phyloP scores from a whole-genome alignment of 1,140 invertebrate species.

The Ceratina calcarata region DNA sequence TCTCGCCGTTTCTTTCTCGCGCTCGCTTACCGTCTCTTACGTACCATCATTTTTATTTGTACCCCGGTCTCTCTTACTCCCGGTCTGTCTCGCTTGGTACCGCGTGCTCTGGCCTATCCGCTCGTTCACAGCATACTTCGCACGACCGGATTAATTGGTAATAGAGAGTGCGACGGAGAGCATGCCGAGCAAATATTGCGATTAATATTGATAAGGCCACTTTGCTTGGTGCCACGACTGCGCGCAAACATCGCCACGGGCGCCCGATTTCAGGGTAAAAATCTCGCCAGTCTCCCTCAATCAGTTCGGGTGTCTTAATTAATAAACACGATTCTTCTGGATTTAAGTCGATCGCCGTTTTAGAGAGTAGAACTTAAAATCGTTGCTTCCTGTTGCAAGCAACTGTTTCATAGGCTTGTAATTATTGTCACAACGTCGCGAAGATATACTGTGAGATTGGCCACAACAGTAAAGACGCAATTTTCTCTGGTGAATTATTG shows the following conservation, averaged over 20 bases:
- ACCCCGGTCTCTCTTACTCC: constrained; percentile 15
- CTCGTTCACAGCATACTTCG: constrained; percentile 77
- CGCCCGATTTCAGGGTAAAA: constrained; percentile 3
- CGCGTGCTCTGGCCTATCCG: constrained; percentile 62
- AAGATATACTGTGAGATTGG: too few relatives aligned
- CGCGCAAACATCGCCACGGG: constrained; percentile 48
- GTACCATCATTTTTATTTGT: constrained; percentile 41
- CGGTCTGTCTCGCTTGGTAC: constrained; percentile 1
- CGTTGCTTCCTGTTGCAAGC: too few relatives aligned
- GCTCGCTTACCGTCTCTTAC: constrained; percentile 41
- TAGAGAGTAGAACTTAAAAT: too few relatives aligned
- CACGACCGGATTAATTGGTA: constrained; percentile 81
- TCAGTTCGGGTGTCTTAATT: too few relatives aligned
- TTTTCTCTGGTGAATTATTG: too few relatives aligned
- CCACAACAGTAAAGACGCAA: too few relatives aligned
- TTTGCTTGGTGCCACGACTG: constrained; percentile 65
- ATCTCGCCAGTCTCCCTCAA: too few relatives aligned
- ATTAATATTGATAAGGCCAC: constrained; percentile 77
- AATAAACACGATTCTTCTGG: too few relatives aligned
- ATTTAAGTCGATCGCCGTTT: too few relatives aligned
- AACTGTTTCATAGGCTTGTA: too few relatives aligned
- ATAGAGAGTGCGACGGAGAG: constrained; percentile 73
- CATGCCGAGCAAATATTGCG: constrained; percentile 72
- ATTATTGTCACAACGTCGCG: too few relatives aligned
- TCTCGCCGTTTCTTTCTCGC: constrained; percentile 17